Conservation (phyloP, 2,888 invertebrate genomes). For the Apoderus coryli region DNA sequence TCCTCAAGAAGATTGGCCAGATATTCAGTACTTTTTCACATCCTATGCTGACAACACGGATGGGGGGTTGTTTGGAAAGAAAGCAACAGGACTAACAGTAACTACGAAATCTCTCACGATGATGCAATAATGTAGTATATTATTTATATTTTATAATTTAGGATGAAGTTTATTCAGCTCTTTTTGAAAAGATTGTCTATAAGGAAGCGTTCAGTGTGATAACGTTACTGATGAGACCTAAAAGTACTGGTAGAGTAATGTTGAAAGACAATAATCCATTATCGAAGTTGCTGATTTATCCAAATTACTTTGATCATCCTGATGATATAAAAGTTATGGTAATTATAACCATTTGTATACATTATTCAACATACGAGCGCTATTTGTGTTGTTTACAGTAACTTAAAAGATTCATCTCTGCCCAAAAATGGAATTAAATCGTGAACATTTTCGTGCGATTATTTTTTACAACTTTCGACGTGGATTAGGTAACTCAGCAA, state of each 20-base stretch:
- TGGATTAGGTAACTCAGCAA: too few relatives aligned
- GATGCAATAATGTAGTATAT: too few relatives aligned
- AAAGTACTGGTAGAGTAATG: slow-evolving; percentile 52
- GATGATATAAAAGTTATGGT: slow-evolving; percentile 58
- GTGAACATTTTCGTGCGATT: too few relatives aligned
- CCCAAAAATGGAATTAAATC: too few relatives aligned
- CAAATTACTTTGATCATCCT: slow-evolving; percentile 69
- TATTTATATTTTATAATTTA: too few relatives aligned
- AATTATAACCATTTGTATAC: slow-evolving; percentile 28
- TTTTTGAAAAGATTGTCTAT: slow-evolving; percentile 57
- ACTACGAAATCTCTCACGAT: too few relatives aligned
- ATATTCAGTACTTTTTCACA: slow-evolving; percentile 58
- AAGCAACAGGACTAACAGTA: slow-evolving; percentile 51
- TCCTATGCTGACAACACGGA: slow-evolving; percentile 64
- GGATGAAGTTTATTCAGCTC: slow-evolving; percentile 49
- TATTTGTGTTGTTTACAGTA: too few relatives aligned
- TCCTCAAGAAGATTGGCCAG: slow-evolving; percentile 54
- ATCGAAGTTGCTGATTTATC: slow-evolving; percentile 68
- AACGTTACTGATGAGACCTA: slow-evolving; percentile 49
- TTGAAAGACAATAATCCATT: slow-evolving; percentile 54
- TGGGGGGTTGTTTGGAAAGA: slow-evolving; percentile 59
- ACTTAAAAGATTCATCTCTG: too few relatives aligned
- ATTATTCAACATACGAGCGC: too few relatives aligned
- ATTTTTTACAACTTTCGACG: too few relatives aligned
- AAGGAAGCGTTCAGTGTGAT: slow-evolving; percentile 19